Percentiles rank a stretch among this genome's conserved stretches.
These are phyloP conservation scores for Andricus curvator DNA, from an alignment of 2,888 invertebrate species.

Conservation along the genomic window DNA sequence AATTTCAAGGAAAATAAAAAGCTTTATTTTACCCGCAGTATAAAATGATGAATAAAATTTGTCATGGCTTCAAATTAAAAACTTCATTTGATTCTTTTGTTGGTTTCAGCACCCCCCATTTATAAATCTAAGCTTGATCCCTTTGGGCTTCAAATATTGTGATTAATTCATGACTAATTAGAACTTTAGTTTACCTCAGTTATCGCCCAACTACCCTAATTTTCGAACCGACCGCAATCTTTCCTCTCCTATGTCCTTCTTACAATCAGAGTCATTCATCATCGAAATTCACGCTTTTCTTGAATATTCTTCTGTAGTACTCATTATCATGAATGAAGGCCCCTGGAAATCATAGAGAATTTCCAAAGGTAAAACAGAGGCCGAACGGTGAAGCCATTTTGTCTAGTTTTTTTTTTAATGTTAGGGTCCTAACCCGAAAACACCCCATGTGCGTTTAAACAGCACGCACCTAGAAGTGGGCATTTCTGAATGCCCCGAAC, in stretches of 20 bases:
- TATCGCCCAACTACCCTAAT: background rate
- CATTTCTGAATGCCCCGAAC: no score
- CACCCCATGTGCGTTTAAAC: no score
- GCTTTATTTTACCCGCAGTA: no score
- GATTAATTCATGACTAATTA: constrained; percentile 30
- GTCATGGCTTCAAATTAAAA: constrained; percentile 14
- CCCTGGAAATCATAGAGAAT: no score
- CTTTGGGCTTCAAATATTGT: constrained; percentile 5
- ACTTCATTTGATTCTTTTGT: constrained; percentile 15
- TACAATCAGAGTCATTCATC: background rate
- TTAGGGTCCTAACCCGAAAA: no score
- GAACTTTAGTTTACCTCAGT: constrained; percentile 29
- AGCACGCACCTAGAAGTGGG: no score
- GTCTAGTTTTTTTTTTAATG: no score
- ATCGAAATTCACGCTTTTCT: background rate
- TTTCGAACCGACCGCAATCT: background rate
- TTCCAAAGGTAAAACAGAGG: background rate
- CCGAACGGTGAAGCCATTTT: no score
- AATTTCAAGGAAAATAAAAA: background rate
- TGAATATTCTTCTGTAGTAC: background rate
- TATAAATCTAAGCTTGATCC: constrained; percentile 11
- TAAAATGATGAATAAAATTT: background rate
- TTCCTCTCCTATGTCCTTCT: background rate
- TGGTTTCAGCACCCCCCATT: background rate
- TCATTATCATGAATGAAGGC: background rate